These are phyloP conservation scores for Chironex yamaguchii DNA, from an alignment of 30 jellyfish, hydroid and myxozoan species.

Conservation along the genomic window DNA sequence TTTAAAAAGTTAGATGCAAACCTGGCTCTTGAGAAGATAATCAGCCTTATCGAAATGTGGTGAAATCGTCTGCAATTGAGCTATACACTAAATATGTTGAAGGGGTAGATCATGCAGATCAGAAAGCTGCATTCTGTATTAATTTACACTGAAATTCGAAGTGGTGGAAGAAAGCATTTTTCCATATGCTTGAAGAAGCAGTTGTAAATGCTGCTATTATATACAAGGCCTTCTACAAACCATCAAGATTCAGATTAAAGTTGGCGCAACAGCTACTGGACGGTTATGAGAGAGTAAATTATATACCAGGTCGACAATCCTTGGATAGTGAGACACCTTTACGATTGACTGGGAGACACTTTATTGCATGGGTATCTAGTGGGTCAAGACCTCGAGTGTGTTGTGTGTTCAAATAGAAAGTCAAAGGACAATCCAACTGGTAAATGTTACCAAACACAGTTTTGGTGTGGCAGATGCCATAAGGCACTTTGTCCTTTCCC, in stretches of 20 bases:
- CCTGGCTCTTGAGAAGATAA: neutral
- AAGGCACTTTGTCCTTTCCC: constrained; percentile 23
- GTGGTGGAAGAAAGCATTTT: neutral
- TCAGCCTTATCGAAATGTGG: neutral
- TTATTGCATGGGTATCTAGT: too few relatives aligned
- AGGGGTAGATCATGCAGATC: neutral
- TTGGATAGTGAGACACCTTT: neutral
- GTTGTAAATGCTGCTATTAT: neutral
- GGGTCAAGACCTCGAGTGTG: too few relatives aligned
- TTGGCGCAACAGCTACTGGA: neutral
- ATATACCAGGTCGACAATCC: neutral
- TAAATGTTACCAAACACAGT: constrained; percentile 1
- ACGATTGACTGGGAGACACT: constrained; percentile 8
- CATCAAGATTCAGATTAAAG: neutral
- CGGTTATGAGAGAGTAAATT: neutral
- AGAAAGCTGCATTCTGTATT: too few relatives aligned
- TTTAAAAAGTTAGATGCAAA: neutral
- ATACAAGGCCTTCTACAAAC: neutral
- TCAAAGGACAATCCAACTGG: too few relatives aligned
- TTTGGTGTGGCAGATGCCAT: neutral
- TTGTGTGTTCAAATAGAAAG: constrained; percentile 17
- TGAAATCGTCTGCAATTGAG: neutral
- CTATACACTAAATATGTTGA: neutral
- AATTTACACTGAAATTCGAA: neutral
- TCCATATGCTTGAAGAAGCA: neutral